Evolutionary conservation across 2,113 vertebrate genomes (phyloP).

Genomic region (Syrrhaptes paradoxus): DNA sequence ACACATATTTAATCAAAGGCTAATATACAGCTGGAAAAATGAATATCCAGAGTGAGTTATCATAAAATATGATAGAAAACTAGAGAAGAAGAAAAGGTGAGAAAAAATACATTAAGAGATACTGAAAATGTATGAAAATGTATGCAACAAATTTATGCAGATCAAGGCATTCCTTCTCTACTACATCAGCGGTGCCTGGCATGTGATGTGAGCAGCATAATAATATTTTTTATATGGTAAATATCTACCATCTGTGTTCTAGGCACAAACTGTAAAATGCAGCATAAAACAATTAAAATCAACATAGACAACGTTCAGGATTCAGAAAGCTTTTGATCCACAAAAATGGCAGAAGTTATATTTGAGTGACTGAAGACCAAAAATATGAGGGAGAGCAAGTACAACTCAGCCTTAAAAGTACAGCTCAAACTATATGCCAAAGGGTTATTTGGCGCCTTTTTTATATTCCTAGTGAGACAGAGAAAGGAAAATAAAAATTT

Average conservation of each 20-base stretch:
- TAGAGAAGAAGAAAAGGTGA: neutral
- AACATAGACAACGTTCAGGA: slow-evolving; percentile 34
- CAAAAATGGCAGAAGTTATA: slow-evolving; percentile 34
- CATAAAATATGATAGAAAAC: neutral
- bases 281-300: slow-evolving; percentile 62
- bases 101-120: neutral
- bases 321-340: slow-evolving; percentile 43
- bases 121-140: slow-evolving; percentile 24
- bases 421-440: neutral
- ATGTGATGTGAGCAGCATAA: slow-evolving; percentile 51
- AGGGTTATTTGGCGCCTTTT: neutral
- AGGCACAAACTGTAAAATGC: slow-evolving; percentile 14
- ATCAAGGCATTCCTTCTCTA: slow-evolving; percentile 63
- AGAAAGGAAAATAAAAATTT: neutral
- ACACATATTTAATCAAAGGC: neutral
- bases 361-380: slow-evolving; percentile 23
- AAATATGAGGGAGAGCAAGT: neutral
- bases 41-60: neutral
- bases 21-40: neutral
- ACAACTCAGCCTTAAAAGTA: neutral
- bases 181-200: slow-evolving; percentile 34
- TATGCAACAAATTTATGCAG: slow-evolving; percentile 38
- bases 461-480: neutral
- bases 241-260: slow-evolving; percentile 66
- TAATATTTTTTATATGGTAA: slow-evolving; percentile 53